Percentiles rank a stretch among this genome's conserved stretches.
phyloP scores from a whole-genome alignment of 37 sponge, comb jelly and placozoan species.

The Dysidea cf. avara region DNA sequence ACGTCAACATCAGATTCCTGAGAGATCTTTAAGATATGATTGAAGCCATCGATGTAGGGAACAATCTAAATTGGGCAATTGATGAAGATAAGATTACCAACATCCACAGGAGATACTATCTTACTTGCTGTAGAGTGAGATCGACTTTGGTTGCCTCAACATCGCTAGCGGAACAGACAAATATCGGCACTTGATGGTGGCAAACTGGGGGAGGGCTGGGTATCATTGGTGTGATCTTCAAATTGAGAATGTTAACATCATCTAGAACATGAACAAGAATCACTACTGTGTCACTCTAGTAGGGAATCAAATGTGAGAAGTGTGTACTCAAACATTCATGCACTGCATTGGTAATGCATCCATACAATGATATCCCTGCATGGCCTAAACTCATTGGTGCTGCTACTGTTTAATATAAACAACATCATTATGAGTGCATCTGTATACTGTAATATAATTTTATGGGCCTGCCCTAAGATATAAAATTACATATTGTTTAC shows the following conservation, averaged over 20 bases:
- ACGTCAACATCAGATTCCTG: slow-evolving; percentile 62
- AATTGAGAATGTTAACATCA: slow-evolving; percentile 63
- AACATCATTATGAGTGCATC: no score
- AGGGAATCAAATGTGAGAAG: no score
- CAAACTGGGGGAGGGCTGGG: slow-evolving; percentile 52
- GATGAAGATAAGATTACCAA: slow-evolving; percentile 6
- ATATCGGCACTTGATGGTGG: slow-evolving; percentile 76
- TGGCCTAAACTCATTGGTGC: no score
- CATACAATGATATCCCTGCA: no score
- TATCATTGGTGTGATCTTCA: slow-evolving; percentile 68
- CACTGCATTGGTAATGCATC: no score
- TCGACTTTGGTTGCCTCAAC: slow-evolving; percentile 51
- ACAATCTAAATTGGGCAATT: slow-evolving; percentile 46
- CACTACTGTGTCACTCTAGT: not conserved
- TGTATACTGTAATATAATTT: no score
- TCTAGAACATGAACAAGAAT: slow-evolving; percentile 25
- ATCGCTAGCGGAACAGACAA: slow-evolving; percentile 44
- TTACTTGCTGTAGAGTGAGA: slow-evolving; percentile 72
- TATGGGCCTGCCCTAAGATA: no score
- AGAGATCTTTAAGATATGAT: slow-evolving; percentile 76
- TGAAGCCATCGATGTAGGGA: slow-evolving; percentile 78
- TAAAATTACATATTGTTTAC: slow-evolving; percentile 30
- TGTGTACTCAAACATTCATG: no score
- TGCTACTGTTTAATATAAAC: no score
- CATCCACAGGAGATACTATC: not conserved